Evolutionary conservation across 2,113 vertebrate species (phyloP).

Genomic region (Passer domesticus): DNA sequence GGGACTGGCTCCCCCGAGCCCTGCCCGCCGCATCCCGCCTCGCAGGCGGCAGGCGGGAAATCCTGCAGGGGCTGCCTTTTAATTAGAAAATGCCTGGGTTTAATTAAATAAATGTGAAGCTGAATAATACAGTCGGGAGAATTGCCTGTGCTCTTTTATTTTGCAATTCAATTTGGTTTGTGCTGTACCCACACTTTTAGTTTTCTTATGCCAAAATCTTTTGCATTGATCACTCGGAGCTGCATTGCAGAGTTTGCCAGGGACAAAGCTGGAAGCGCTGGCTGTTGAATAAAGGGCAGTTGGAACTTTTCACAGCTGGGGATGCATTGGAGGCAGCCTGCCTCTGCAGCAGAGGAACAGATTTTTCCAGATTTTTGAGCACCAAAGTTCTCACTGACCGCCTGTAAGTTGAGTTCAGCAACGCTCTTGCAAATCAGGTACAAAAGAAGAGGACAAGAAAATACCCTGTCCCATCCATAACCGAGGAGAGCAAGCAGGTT

Average conservation of each 20-base stretch:
- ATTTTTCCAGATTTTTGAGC: background rate
- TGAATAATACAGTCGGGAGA: background rate
- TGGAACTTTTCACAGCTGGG: constrained; percentile 26
- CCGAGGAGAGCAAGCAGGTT: background rate
- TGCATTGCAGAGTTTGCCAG: constrained; percentile 60
- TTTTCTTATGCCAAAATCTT: background rate
- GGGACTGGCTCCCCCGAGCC: background rate
- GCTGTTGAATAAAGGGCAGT: constrained; percentile 28
- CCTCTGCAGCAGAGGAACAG: background rate
- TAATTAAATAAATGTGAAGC: constrained; percentile 51
- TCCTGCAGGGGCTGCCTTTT: background rate
- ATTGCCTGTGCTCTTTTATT: constrained; percentile 11
- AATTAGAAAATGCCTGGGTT: constrained; percentile 28
- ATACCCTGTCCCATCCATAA: background rate
- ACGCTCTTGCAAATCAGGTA: background rate
- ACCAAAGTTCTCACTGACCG: background rate
- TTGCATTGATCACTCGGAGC: constrained; percentile 44
- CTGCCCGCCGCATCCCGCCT: background rate
- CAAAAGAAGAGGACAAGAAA: background rate
- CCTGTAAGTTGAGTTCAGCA: background rate
- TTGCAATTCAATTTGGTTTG: constrained; percentile 43
- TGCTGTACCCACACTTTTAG: constrained; percentile 1
- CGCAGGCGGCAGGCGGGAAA: background rate
- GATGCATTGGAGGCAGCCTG: background rate
- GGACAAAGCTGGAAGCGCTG: constrained; percentile 1